phyloP scores from a whole-genome alignment of 2,113 vertebrate species.

The Toxotes chatareus region DNA sequence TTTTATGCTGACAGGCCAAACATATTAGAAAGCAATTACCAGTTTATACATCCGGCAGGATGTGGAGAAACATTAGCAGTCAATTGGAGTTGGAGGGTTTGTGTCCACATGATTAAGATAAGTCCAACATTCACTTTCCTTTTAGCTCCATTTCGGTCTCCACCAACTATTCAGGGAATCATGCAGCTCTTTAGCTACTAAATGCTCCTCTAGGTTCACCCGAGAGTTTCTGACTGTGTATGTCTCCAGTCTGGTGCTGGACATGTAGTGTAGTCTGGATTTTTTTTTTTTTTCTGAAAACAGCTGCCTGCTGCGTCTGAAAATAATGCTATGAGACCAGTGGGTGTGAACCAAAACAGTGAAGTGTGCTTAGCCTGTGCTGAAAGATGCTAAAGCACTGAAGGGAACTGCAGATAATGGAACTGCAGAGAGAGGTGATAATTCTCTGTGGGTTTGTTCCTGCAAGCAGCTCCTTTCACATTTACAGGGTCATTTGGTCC shows the following conservation, averaged over 20 bases:
- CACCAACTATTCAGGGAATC: neutral
- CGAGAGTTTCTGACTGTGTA: too few species aligned
- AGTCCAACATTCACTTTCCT: neutral
- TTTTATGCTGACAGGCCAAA: neutral
- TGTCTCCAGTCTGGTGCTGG: too few species aligned
- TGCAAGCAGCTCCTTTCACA: neutral
- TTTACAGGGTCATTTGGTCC: neutral
- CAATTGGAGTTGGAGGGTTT: neutral
- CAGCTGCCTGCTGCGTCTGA: too few species aligned
- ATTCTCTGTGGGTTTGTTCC: neutral
- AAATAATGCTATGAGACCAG: too few species aligned
- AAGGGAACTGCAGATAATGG: too few species aligned
- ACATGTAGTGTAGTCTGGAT: too few species aligned
- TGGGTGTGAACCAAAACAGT: neutral
- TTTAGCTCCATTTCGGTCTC: neutral
- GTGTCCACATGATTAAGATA: neutral
- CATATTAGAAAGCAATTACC: neutral
- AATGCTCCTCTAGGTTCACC: too few species aligned
- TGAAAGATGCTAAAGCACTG: neutral
- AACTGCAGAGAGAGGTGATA: too few species aligned
- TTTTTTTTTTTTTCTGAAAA: too few species aligned
- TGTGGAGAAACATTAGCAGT: neutral
- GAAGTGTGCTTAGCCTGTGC: neutral
- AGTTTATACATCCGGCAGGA: neutral
- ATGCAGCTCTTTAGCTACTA: neutral